Base-by-base conservation (phyloP, 2,797 vertebrate genomes). In the Microctenopoma steveboyesi region DNA sequence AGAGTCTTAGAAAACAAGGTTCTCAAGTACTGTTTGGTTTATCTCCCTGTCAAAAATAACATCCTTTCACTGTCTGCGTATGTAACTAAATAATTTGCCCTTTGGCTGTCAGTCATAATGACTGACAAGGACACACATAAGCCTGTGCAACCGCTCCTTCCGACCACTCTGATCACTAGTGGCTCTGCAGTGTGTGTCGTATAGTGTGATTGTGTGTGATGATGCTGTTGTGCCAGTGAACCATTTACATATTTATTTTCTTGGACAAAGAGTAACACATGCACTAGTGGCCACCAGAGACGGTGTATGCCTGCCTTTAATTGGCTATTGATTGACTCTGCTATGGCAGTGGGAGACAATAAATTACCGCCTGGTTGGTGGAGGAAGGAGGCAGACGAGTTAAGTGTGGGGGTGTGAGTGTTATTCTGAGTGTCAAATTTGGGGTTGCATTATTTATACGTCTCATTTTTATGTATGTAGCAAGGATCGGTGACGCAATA, bases 321-420 rank as follows among this genome's bases (percentile, higher is more conserved):
- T 92, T 93, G 90, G 81, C 83, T 90, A 93, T 93, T 94, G 92
- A 94, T 93, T 92, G 90, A 91, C 83, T 91, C 66, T 64, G 77
- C 77, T 67, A 62, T 43, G 82, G 76, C 71, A 69, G 72, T 5
- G 65, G 77, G 75, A 91, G 89, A 88, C 81, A 78, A 86, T 89
- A 86, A 90, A 91, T 93, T 88, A 88, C 81, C 9, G 13, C 33
- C 69, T 79, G 72, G 61, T 84, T 86, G 80, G 83, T 73, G 71
- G 72, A 67, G 51, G 64, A 66, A 79, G 70, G 56, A 52, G 46
- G 50, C 57, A 72, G 67, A 76, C 58, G 47, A 65, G 68, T 67
- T 52, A 62, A 74, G 71, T 16, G 18, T n/a, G 46, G 51, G 46
- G 65, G 57, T 59, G 67, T 64, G 66, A 0, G 30, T 58, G 67